Evolutionary conservation across 1,140 invertebrate species (phyloP).

Genomic region (Lysiphlebus fabarum): DNA sequence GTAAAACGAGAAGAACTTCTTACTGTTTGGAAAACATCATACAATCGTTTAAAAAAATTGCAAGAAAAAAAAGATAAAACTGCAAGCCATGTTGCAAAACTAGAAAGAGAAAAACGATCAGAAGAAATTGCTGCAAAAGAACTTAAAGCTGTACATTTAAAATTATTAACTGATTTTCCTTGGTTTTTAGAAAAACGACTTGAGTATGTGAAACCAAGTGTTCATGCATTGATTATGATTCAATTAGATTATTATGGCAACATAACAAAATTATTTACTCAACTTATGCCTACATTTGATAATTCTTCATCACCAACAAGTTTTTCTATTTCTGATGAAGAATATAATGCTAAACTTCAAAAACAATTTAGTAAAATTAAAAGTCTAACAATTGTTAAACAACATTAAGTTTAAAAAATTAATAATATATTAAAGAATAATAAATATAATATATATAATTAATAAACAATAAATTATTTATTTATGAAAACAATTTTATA

Average conservation of each 20-base stretch:
- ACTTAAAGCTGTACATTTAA: slow-evolving; percentile 41
- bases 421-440: slow-evolving; percentile 2
- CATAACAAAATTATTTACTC: slow-evolving; percentile 48
- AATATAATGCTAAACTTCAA: slow-evolving; percentile 38
- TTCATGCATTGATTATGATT: slow-evolving; percentile 52
- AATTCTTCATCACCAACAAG: slow-evolving; percentile 31
- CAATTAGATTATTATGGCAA: slow-evolving; percentile 53
- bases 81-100: slow-evolving; percentile 47
- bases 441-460: slow-evolving; percentile 8
- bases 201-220: slow-evolving; percentile 48
- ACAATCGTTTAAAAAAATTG: slow-evolving; percentile 44
- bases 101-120: slow-evolving; percentile 43
- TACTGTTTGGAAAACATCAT: slow-evolving; percentile 38
- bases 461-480: slow-evolving; percentile 1
- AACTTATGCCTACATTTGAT: slow-evolving; percentile 43
- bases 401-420: slow-evolving; percentile 27
- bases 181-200: slow-evolving; percentile 47
- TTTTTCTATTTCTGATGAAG: slow-evolving; percentile 37
- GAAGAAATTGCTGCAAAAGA: slow-evolving; percentile 43
- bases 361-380: slow-evolving; percentile 42
- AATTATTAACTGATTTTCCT: slow-evolving; percentile 42
- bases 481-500: not conserved
- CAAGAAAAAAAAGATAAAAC: slow-evolving; percentile 51
- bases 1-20: slow-evolving; percentile 48
- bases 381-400: slow-evolving; percentile 47